Base-by-base conservation (phyloP, 1,140 invertebrate genomes). In the Heliothis subflexa region DNA sequence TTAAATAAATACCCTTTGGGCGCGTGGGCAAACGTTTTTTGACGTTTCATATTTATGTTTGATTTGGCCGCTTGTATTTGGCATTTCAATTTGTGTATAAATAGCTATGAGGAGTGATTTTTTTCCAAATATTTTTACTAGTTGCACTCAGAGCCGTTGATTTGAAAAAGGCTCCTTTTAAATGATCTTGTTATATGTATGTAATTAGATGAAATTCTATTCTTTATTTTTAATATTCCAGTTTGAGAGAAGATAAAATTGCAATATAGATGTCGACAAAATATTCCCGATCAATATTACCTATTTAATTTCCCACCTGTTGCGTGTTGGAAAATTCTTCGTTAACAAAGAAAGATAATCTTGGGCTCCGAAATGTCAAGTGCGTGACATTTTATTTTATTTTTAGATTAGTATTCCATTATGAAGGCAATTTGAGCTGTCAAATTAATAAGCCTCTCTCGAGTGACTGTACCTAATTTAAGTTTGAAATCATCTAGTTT, bases 391-490 rank as follows among this genome's bases (percentile, higher is more conserved):
- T 66, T 55, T 47, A 16, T 66, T 64, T 45, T 47, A 18, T 64
- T 40, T 47, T 47, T 18, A 64, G 13, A 64, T 64, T 64, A 64
- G 61, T 64, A 18, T 47, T 47, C 33, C 45, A 64, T 45, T 64
- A 47, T 18, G 61, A 47, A 18, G 45, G 40, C 62, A 66, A 66
- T 66, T 62, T 66, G 62, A 21, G 9, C 14, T 64, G 40, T 66
- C 62, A 47, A 21, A 47, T 3, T 21, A 21, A 66, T 13, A 25
- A 59, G 25, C 21, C 11, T 59, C 12, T 13, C 21, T 14, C 11
- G 5, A 28, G 11, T 2, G 21, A 5, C 10, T 16, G 3, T 52
- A 54, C 7, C 7, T 54, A 16, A 25, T 59, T 9, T 14, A 11
- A 21, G 3, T 55, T 55, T 55, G 18, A 52, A 52, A 40, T 40